Base-by-base conservation (phyloP, 23 tunicate genomes). In the Halocynthia roretzi region DNA sequence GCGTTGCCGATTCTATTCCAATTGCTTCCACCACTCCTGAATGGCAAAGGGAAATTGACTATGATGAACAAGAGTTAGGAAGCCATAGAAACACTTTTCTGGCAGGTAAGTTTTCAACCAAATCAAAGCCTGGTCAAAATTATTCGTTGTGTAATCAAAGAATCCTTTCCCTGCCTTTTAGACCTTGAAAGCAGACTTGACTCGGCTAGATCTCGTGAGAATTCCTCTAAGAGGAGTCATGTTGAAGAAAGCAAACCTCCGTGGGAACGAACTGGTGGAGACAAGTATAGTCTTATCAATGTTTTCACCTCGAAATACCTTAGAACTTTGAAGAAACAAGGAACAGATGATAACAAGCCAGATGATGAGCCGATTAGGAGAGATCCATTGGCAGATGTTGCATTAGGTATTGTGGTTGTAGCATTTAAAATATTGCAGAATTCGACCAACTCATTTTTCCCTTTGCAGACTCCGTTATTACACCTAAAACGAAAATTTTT, bases 261-360 rank as follows among this genome's bases (percentile, higher is more conserved):
- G 44, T 87, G 94, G 87, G 67, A 87, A 72, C 70, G 78, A 17
- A 44, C 80, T 6, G 71, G 77, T 63, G 95, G 87, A 6, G 95
- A 88, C 77, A 88, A 83, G 62, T 83, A 88, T 78, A 88, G 95
- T 71, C 66, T 88, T 4, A 63, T 76, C 57, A 88, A 88, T 50
- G 60, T 88, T 63, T 83, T 80, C 75, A 73, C 83, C 20, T 69
- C 76, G 7, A 88, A 72, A 54, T 83, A 77, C 53, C 78, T 87
- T 53, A 73, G 75, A 72, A 66, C 68, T 6, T 21, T 19, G 76
- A 68, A 52, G 79, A 70, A 78, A 64, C 31, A 54, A 15, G 44
- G 76, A 65, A 20, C 10, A 11, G 72, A 20, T 11, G 21, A 31
- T 31, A 31, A 31, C 44, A 31, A 31, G 4, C 44, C 44, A 31